Conservation (phyloP, 2,888 invertebrate genomes). For the Cacoxenus indagator region DNA sequence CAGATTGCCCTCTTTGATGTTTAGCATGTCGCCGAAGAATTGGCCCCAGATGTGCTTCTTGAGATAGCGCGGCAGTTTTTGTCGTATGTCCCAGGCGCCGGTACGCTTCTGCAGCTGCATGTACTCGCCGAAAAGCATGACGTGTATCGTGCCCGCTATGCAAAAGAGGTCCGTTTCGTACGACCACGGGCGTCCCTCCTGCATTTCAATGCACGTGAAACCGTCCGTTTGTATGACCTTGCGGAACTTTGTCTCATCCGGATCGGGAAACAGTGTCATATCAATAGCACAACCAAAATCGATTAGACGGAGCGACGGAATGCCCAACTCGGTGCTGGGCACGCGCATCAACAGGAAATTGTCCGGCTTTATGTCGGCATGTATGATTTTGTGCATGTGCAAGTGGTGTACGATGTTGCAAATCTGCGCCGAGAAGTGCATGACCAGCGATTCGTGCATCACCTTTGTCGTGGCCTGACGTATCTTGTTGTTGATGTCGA, state of each 20-base stretch:
- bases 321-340: constrained; percentile 75
- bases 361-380: constrained; percentile 96
- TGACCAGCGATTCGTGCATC: constrained; percentile 81
- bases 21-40: constrained; percentile 85
- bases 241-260: constrained; percentile 79
- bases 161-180: constrained; percentile 96
- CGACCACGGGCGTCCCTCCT: constrained; percentile 91
- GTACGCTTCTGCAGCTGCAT: constrained; percentile 83
- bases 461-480: constrained; percentile 81
- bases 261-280: constrained; percentile 87
- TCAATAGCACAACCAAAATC: constrained; percentile 97
- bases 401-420: constrained; percentile 86
- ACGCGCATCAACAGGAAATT: constrained; percentile 88
- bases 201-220: constrained; percentile 93
- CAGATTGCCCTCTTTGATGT: constrained; percentile 82
- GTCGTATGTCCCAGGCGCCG: constrained; percentile 79
- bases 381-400: constrained; percentile 90
- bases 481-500: constrained; percentile 85
- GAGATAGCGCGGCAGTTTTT: constrained; percentile 82
- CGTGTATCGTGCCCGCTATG: constrained; percentile 89
- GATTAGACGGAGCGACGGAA: constrained; percentile 86
- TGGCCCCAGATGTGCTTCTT: constrained; percentile 84
- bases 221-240: constrained; percentile 84
- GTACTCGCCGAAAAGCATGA: constrained; percentile 89
- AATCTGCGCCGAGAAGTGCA: constrained; percentile 88